These are phyloP conservation scores for Plagiodera versicolora DNA, from an alignment of 2,888 invertebrate genomes.

Conservation along the genomic window DNA sequence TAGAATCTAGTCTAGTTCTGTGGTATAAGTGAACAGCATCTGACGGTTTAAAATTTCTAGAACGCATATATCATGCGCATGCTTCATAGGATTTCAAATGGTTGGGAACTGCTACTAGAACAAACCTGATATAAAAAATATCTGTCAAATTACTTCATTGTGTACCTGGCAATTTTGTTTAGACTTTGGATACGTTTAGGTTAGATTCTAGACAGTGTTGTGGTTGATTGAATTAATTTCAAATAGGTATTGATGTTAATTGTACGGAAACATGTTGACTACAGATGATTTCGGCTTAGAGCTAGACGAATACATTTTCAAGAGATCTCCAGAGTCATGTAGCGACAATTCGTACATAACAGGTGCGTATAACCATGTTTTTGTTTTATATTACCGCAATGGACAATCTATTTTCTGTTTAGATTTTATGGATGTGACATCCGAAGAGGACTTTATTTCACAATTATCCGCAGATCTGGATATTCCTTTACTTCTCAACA, in stretches of 20 bases:
- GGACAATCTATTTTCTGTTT: constrained; percentile 23
- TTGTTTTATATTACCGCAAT: neutral
- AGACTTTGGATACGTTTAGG: no score
- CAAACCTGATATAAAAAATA: no score
- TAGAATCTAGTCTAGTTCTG: no score
- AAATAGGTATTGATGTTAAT: neutral
- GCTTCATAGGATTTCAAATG: no score
- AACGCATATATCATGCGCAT: no score
- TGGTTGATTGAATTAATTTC: neutral
- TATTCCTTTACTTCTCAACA: constrained; percentile 50
- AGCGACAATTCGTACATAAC: constrained; percentile 46
- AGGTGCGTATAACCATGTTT: constrained; percentile 35
- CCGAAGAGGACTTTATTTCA: constrained; percentile 52
- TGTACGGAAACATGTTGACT: constrained; percentile 42
- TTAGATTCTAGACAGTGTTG: neutral
- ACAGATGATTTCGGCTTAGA: constrained; percentile 43
- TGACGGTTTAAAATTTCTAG: no score
- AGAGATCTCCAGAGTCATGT: constrained; percentile 49
- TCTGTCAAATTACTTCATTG: no score
- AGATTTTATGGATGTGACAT: constrained; percentile 46
- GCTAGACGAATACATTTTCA: constrained; percentile 45
- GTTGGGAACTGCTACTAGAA: no score
- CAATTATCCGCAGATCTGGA: constrained; percentile 50
- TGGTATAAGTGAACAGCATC: no score
- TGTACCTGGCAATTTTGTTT: no score